Conservation (phyloP, 2,797 vertebrate species). For the Darevskia mixta region DNA sequence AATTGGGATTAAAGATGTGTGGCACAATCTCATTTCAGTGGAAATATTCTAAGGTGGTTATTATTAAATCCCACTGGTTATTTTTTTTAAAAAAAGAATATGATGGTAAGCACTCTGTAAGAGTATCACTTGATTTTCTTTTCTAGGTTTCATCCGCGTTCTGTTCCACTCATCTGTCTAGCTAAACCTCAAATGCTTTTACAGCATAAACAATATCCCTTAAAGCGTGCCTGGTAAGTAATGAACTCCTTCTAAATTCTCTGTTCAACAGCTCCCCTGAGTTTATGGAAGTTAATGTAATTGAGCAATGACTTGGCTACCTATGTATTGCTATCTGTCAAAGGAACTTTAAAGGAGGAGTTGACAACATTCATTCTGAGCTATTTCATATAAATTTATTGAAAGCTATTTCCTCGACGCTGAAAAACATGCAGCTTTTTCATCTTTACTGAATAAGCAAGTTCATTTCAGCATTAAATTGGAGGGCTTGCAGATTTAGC, state of each 20-base stretch:
- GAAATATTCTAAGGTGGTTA: conserved; percentile 63
- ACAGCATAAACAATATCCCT: conserved; percentile 26
- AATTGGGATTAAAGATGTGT: conserved; percentile 53
- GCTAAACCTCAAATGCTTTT: conserved; percentile 41
- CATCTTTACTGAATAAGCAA: conserved; percentile 33
- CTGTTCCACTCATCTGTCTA: conserved; percentile 47
- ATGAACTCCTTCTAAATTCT: conserved; percentile 36
- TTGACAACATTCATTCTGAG: conserved; percentile 47
- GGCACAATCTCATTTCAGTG: conserved; percentile 54
- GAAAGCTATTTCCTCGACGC: conserved; percentile 29
- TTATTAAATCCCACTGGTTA: conserved; percentile 46
- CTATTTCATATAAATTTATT: conserved; percentile 46
- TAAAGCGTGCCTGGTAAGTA: conserved; percentile 56
- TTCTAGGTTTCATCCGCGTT: conserved; percentile 55
- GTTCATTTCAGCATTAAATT: conserved; percentile 38
- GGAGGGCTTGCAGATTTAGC: conserved; percentile 21
- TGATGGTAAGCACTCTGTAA: conserved; percentile 52
- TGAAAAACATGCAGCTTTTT: conserved; percentile 38
- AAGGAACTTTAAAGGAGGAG: conserved; percentile 47
- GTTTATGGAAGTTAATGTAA: conserved; percentile 50
- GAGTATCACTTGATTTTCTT: conserved; percentile 40
- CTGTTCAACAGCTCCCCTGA: conserved; percentile 38
- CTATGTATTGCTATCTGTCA: conserved; percentile 37
- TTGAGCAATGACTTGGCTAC: conserved; percentile 49
- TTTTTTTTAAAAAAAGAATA: conserved; percentile 14